Evolutionary conservation across 1,140 invertebrate genomes (phyloP).

Genomic region (Drosophila pseudoobscura): DNA sequence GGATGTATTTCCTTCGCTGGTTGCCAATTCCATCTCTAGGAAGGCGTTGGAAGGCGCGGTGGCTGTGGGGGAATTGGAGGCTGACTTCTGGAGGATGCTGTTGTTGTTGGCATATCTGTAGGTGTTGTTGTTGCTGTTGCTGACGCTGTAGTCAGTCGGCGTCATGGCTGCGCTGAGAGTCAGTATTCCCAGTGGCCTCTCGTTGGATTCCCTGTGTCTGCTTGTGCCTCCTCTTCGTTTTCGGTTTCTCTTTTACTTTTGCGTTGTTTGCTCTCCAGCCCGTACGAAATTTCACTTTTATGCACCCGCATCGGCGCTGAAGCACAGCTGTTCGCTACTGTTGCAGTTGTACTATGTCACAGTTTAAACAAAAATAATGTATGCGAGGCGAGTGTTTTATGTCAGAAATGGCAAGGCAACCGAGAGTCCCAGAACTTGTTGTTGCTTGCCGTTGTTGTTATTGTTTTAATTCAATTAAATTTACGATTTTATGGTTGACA

Average conservation of each 20-base stretch:
- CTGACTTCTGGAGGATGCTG: slow-evolving; percentile 28
- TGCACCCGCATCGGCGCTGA: slow-evolving; percentile 14
- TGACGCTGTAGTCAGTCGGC: slow-evolving; percentile 7
- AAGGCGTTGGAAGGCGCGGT: slow-evolving; percentile 38
- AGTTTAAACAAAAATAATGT: too few species aligned
- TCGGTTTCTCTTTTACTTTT: slow-evolving; percentile 17
- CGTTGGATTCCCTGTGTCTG: not conserved
- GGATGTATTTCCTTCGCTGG: not conserved
- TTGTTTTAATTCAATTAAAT: slow-evolving; percentile 31
- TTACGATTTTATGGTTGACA: slow-evolving; percentile 10
- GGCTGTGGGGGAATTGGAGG: slow-evolving; percentile 15
- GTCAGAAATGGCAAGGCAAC: slow-evolving; percentile 20
- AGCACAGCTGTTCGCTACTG: slow-evolving; percentile 15
- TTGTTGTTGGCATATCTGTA: slow-evolving; percentile 54
- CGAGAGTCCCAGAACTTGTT: slow-evolving; percentile 3
- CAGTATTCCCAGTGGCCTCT: not conserved
- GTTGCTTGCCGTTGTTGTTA: slow-evolving; percentile 8
- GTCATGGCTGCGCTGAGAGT: slow-evolving; percentile 14
- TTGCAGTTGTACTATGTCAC: slow-evolving; percentile 3
- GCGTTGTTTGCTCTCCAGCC: not conserved
- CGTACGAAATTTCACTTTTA: slow-evolving; percentile 28
- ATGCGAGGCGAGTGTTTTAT: not conserved
- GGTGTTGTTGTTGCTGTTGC: slow-evolving; percentile 24
- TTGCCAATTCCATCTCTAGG: slow-evolving; percentile 7
- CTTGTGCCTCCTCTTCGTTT: not conserved